Evolutionary conservation across 2,888 invertebrate species (phyloP).

Genomic region (Ptilodon capucinus): DNA sequence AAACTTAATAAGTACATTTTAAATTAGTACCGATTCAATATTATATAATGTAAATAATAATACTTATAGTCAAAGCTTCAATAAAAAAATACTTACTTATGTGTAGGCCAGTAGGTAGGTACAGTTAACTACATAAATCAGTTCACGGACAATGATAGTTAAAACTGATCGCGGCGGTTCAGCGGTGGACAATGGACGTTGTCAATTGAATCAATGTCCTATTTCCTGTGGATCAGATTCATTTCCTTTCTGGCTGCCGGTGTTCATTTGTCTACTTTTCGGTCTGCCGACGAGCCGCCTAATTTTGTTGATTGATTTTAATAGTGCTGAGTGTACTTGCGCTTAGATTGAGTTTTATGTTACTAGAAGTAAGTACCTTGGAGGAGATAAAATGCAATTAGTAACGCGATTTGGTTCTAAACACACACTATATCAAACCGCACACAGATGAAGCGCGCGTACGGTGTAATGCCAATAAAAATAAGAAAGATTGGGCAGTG

Average conservation of each 20-base stretch:
- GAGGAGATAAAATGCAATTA: too few species aligned
- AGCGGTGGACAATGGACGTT: constrained; percentile 54
- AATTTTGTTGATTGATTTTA: constrained; percentile 67
- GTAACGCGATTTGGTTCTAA: too few species aligned
- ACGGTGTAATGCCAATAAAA: too few species aligned
- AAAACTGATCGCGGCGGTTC: constrained; percentile 59
- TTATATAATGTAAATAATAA: too few species aligned
- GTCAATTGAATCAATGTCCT: constrained; percentile 79
- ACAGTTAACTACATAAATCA: neutral
- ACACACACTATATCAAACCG: too few species aligned
- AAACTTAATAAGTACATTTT: too few species aligned
- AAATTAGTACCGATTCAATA: too few species aligned
- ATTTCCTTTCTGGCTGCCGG: constrained; percentile 75
- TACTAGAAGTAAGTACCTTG: too few species aligned
- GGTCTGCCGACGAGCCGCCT: constrained; percentile 48
- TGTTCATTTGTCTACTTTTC: constrained; percentile 74
- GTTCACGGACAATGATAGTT: constrained; percentile 30
- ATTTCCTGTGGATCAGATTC: constrained; percentile 79
- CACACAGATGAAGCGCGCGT: too few species aligned
- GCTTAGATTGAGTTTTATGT: neutral
- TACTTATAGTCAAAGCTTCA: too few species aligned
- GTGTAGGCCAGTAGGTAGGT: neutral
- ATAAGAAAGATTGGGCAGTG: too few species aligned
- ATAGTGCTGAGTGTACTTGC: constrained; percentile 49
- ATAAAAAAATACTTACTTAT: neutral